Evolutionary conservation across 2,797 vertebrate genomes (phyloP), one percentile per base, ranked within the genome.

Genomic region (Amblyopsis hoosieri): DNA sequence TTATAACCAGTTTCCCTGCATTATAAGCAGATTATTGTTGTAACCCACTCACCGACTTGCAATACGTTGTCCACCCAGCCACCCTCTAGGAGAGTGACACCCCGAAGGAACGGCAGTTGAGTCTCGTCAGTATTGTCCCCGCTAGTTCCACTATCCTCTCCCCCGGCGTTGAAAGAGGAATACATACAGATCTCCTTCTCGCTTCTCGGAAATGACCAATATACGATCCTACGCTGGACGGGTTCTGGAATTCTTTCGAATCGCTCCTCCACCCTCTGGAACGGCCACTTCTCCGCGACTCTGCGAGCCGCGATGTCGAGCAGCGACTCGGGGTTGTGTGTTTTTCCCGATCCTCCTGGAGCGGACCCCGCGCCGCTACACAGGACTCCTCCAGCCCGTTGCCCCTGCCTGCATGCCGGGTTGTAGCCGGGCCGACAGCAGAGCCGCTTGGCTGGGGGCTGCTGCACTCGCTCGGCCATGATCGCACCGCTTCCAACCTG

Each of bases 391-490:
- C 94, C 94, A 89, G 92, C 91, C 92, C 95, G 95, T 88, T 94
- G 95, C 74, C 96, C 96, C 90, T 96, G 94, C 84, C 92, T 95
- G 90, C 95, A 97, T 14, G 92, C 91, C 82, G 94, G 90, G 71
- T 94, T 94, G 84, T 96, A 98, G 86, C 96, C 96, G 84, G 96
- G 95, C 94, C 96, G 95, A 94, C 96, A 97, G 95, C 96, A 99
- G 84, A 96, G 96, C 94, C 97, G 96, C 93, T 99, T 99, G 87
- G 96, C 95, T 87, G 94, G 93, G 90, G 97, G 96, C 94, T 96
- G 96, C 92, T 98, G 96, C 92, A 96, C 96, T 93, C 96, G 96
- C 95, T 99, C 97, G 95, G 96, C 96, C 97, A 98, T 99, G 95
- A 95, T 97, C 95, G 95, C 95, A 94, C 95, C 94, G 95, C 96